Evolutionary conservation across 2,797 vertebrate species (phyloP).

Genomic region (Rallus crepitans): DNA sequence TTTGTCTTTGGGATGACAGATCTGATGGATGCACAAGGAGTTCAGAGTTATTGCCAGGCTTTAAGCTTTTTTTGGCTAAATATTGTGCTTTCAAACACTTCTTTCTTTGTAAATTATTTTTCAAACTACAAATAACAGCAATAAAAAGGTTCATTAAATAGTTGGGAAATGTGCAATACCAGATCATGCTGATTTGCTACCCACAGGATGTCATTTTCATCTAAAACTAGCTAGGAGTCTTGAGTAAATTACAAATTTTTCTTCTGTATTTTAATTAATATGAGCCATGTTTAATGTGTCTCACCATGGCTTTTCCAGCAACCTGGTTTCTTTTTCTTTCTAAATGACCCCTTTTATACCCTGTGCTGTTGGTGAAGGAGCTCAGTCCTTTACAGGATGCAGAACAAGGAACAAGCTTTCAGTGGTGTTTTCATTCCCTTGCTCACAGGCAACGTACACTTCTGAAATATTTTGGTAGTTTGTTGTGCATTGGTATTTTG

Average conservation of each 20-base stretch:
- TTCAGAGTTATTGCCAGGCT: background rate
- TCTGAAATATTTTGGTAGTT: background rate
- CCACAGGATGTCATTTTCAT: background rate
- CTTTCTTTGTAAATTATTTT: background rate
- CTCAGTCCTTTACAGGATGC: background rate
- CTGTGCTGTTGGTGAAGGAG: background rate
- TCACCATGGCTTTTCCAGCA: background rate
- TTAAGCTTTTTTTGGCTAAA: background rate
- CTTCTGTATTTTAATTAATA: slow-evolving; percentile 4
- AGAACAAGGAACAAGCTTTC: background rate
- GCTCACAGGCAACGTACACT: background rate
- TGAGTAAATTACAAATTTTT: background rate
- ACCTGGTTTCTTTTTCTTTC: background rate
- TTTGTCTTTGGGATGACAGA: background rate
- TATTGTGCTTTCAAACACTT: background rate
- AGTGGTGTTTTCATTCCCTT: background rate
- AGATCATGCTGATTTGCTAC: background rate
- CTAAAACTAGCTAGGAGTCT: background rate
- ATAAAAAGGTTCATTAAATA: slow-evolving; percentile 3
- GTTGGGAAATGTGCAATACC: background rate
- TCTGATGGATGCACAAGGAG: background rate
- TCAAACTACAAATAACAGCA: background rate
- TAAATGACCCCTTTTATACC: background rate
- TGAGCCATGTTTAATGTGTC: background rate
- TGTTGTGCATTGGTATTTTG: background rate